Base-by-base conservation (phyloP, 1,140 invertebrate species). In the Euschistus heros region DNA sequence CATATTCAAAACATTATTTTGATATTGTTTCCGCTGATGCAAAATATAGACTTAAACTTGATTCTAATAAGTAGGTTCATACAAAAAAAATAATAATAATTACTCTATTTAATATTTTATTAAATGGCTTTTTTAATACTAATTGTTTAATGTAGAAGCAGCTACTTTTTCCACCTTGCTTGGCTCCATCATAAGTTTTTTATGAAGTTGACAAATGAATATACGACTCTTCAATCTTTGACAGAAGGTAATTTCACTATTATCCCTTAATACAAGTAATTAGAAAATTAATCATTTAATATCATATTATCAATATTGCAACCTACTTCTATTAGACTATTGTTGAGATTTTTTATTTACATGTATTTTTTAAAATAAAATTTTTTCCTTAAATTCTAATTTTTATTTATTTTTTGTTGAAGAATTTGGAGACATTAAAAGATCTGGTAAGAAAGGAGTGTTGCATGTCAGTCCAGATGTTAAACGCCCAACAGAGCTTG, bases 131-230 rank as follows among this genome's bases (percentile, higher is more conserved):
- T 27, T 57, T 6, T 50, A 50, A 50, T 50, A 18, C 22, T 50
- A 1, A 52, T 62, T 55, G 22, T 46, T 68, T 63, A 69, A 74
- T 76, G 55, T 72, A 84, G 82, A 74, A 87, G 85, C 73, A 87
- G 83, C 70, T 88, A 85, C 71, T 83, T 84, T 65, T 88, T 87
- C 74, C 85, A 84, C 72, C 73, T 88, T 33, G 85, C 85, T 13
- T 87, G 86, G 3, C 73, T 87, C 24, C 86, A 88, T 72, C 86
- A 88, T 73, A 82, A 86, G 71, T 85, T 88, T 73, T 88, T 85
- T 76, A 76, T 86, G 67, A 84, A 84, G 72, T 74, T 87, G 27
- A 81, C 85, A 69, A 82, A 83, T 15, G 85, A 87, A 72, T 80
- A 84, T 37, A 84, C 83, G 33, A 86, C 84, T 47, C 77, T 87